Conservation (phyloP, 2,797 vertebrate genomes). For the Glyptemys insculpta region DNA sequence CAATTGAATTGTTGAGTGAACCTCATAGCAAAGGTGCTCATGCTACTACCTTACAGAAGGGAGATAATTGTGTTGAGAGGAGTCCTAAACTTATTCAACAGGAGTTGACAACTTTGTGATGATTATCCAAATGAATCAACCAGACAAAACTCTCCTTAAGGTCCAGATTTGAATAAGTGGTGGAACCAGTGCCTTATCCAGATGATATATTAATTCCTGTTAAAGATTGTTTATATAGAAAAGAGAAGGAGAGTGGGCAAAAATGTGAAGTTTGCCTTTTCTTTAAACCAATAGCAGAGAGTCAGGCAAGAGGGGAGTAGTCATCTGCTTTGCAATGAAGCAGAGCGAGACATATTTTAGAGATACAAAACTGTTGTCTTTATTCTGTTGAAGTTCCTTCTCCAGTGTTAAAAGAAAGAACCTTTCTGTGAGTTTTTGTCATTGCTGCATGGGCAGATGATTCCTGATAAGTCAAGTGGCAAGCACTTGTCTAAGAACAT, state of each 20-base stretch:
- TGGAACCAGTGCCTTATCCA: background rate
- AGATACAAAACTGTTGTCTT: background rate
- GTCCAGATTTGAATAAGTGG: background rate
- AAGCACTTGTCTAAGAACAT: background rate
- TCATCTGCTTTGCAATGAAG: background rate
- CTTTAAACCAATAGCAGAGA: background rate
- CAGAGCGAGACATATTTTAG: background rate
- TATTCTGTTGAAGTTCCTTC: background rate
- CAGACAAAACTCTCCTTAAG: background rate
- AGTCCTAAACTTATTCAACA: background rate
- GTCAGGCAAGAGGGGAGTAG: background rate
- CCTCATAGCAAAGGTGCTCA: background rate
- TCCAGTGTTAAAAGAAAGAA: background rate
- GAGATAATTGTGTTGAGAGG: background rate
- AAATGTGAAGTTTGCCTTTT: background rate
- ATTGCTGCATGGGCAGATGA: background rate
- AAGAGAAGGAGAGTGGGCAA: background rate
- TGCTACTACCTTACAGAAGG: background rate
- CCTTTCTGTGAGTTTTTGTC: background rate
- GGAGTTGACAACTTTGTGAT: background rate
- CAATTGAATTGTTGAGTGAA: background rate
- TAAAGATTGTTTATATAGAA: background rate
- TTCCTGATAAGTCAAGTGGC: background rate
- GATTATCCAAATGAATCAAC: rapidly evolving
- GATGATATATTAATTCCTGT: background rate